Percentiles rank a stretch among this genome's conserved stretches.
Evolutionary conservation across 2,888 invertebrate species (phyloP).

Genomic region (Hirtodrosophila trivittata): DNA sequence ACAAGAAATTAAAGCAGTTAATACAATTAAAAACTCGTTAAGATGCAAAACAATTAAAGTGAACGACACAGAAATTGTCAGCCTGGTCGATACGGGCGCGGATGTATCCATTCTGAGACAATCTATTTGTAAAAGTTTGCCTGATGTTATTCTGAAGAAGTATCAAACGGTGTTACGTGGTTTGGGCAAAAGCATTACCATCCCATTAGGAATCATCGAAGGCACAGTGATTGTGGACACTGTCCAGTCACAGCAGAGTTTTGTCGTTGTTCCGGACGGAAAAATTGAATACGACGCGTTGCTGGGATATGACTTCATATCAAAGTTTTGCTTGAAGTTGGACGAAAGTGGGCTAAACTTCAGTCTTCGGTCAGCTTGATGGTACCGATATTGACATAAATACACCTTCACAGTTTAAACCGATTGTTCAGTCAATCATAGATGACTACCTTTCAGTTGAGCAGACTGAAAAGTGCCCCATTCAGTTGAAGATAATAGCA

Average conservation of each 20-base stretch:
- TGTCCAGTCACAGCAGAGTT: constrained; percentile 10
- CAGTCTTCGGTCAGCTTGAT: constrained; percentile 1
- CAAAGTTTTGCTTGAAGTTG: constrained; percentile 6
- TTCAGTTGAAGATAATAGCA: constrained; percentile 2
- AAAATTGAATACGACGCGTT: constrained; percentile 23
- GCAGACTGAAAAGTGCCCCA: constrained; percentile 1
- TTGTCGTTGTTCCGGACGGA: constrained; percentile 14
- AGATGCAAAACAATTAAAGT: constrained; percentile 14
- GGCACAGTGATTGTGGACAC: constrained; percentile 11
- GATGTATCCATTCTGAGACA: constrained; percentile 12
- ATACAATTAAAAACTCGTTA: background rate
- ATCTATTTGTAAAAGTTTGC: constrained; percentile 3
- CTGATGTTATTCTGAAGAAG: background rate
- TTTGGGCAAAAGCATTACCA: constrained; percentile 14
- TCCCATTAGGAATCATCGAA: constrained; percentile 13
- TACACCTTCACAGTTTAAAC: constrained; percentile 13
- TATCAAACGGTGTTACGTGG: constrained; percentile 13
- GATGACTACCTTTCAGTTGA: constrained; percentile 8
- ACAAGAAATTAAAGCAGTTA: background rate
- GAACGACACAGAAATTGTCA: constrained; percentile 1
- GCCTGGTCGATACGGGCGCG: constrained; percentile 8
- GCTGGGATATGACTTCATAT: constrained; percentile 18
- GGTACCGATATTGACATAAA: constrained; percentile 9
- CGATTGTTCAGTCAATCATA: constrained; percentile 7
- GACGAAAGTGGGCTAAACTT: constrained; percentile 10